Evolutionary conservation across 92 coral and sea anemone species (phyloP), one percentile per base, ranked within the genome.

Genomic region (Palythoa grandis): DNA sequence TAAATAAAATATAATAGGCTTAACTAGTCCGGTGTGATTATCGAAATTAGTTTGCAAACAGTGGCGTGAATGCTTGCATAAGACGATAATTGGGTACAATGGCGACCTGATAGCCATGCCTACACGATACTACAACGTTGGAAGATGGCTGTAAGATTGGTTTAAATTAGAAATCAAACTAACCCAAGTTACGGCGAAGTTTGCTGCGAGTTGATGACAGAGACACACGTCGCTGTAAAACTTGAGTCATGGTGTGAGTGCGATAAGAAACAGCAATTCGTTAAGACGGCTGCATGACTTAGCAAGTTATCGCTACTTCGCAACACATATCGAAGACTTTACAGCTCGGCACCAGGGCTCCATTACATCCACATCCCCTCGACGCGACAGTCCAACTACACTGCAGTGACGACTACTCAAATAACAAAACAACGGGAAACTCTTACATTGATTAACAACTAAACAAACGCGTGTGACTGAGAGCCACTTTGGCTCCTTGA

Each of bases 271-370:
- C 85, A 80, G 85, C 85, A 66, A 80, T 80, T 80, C 74, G 63
- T 70, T 80, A 80, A 80, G 74, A 67, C 85, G 85, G 70, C 85
- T 43, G 74, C 85, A 80, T 80, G 74, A 66, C 37, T 66, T 80
- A 80, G 74, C 19, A 69, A 12, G 17, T 69, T 37, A 47, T 14
- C 61, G 29, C 52, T 70, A 47, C 85, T 48, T 80, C 74, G 70
- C 74, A 80, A 80, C 75, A 74, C 85, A 80, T 47, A 66, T 65
- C 43, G 85, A 11, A 14, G 85, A 65, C n/a, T 80, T 67, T 11
- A 80, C 75, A 25, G 74, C 74, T 80, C 85, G 85, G 85, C 60
- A 80, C 85, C 85, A 80, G 85, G 70, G 52, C 83, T 57, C 83
- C 83, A 61, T 78, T 80, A 80, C 74, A 48, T 63, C 65, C 74